Evolutionary conservation across 2,888 invertebrate species (phyloP), one percentile per base, ranked within the genome.

Genomic region (Acanthosoma haemorrhoidale): DNA sequence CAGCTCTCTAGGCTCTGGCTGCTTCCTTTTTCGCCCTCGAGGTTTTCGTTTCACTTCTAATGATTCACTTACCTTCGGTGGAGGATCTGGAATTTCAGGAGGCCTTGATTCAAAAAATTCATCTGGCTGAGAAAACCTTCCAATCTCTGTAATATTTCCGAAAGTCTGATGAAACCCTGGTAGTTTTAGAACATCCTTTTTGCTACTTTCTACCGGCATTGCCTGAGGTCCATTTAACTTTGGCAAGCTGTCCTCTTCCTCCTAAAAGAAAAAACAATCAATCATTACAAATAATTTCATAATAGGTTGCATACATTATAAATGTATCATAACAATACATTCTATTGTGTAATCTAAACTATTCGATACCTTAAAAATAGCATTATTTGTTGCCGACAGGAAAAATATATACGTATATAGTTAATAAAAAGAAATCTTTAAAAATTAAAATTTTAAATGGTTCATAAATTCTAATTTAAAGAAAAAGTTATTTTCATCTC

Each of bases 61-160:
- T 2, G 63, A 36, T 11, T 64, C 70, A 34, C 43, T 70, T 16
- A 60, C 43, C 43, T 58, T 61, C 6, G 70, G 66, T 39, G 71
- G 69, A 13, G 70, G 70, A 32, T 74, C 73, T 13, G 71, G 60
- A 18, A 71, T 69, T 16, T 73, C 72, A 11, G 72, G 72, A 8
- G 74, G 75, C 61, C 72, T 68, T 0, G 75, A 71, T 39, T 76
- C 75, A 72, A 84, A 85, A 78, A 88, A 89, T 66, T 86, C 87
- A 77, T 89, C 89, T 32, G 81, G 80, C 71, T 81, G 79, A 5
- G 89, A 88, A 76, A 91, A 92, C 74, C 90, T 86, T n/a, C 92
- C 92, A 74, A 92, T 89, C 80, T 91, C 92, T 25, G 92, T 92
- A 21, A 73, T 73, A 31, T 91, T 90, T 29, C 92, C 92, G 78